Percentiles rank a stretch among this genome's conserved stretches.
Conservation (phyloP, 2,797 vertebrate species). For the Mormyrops attenuatus region DNA sequence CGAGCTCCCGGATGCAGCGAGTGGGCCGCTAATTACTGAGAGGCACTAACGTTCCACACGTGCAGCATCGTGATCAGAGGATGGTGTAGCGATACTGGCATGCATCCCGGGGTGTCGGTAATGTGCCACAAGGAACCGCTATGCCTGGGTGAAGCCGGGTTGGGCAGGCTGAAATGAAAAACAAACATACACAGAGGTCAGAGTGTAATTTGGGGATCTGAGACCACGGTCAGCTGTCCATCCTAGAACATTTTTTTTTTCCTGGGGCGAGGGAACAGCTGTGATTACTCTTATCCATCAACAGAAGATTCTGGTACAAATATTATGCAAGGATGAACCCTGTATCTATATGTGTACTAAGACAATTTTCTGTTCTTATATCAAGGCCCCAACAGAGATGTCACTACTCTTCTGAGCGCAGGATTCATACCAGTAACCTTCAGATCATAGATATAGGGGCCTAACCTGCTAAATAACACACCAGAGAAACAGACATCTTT, state of each 20-base stretch:
- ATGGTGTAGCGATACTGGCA: constrained; percentile 23
- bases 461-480: not conserved
- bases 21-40: constrained; percentile 36
- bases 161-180: not conserved
- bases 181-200: not conserved
- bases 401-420: not conserved
- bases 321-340: not conserved
- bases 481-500: not conserved
- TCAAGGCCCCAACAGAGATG: not conserved
- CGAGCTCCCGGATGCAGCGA: constrained; percentile 20
- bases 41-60: constrained; percentile 31
- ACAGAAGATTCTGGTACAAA: not conserved
- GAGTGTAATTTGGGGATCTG: not conserved
- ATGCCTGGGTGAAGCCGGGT: not conserved
- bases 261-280: not conserved
- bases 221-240: not conserved
- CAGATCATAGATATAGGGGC: not conserved
- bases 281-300: not conserved
- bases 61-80: constrained; percentile 29
- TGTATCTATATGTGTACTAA: not conserved
- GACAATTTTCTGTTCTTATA: not conserved
- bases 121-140: not conserved
- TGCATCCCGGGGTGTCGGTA: not conserved
- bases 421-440: not conserved
- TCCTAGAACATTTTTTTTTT: not conserved